Evolutionary conservation across 2,888 invertebrate genomes (phyloP).

Genomic region (Pseudeuparius sepicola): DNA sequence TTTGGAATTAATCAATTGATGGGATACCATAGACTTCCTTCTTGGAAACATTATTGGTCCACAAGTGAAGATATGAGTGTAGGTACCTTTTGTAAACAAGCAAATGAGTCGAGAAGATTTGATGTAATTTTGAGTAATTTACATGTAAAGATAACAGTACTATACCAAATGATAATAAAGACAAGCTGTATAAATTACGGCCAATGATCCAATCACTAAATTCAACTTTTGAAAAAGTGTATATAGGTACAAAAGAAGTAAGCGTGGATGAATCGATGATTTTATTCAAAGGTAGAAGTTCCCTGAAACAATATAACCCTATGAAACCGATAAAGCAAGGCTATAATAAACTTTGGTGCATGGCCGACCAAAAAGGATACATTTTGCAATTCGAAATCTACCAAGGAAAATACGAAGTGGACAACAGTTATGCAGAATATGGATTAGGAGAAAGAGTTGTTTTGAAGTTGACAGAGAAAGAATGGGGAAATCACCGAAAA

Average conservation of each 20-base stretch:
- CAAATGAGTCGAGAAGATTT: too few species aligned
- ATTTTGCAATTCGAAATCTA: constrained; percentile 22
- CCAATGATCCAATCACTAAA: constrained; percentile 4
- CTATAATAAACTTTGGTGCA: constrained; percentile 23
- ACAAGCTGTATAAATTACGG: constrained; percentile 16
- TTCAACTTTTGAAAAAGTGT: neutral
- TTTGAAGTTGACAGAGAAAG: too few species aligned
- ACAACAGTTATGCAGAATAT: too few species aligned
- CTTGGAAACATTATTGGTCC: constrained; percentile 9
- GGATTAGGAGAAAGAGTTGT: too few species aligned
- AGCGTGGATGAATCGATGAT: constrained; percentile 20
- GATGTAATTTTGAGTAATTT: too few species aligned
- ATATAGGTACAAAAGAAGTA: constrained; percentile 11
- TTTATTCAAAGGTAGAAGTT: constrained; percentile 18
- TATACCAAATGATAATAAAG: constrained; percentile 15
- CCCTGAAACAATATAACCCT: constrained; percentile 18
- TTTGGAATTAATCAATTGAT: constrained; percentile 9
- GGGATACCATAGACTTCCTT: constrained; percentile 9
- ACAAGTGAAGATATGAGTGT: constrained; percentile 5
- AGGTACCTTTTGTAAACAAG: too few species aligned
- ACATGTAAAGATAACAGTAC: too few species aligned
- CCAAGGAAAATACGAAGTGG: constrained; percentile 21
- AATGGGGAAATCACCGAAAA: too few species aligned
- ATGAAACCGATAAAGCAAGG: constrained; percentile 16
- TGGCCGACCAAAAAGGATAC: constrained; percentile 20